Base-by-base conservation (phyloP, 2,888 invertebrate genomes). In the Xylota segnis region DNA sequence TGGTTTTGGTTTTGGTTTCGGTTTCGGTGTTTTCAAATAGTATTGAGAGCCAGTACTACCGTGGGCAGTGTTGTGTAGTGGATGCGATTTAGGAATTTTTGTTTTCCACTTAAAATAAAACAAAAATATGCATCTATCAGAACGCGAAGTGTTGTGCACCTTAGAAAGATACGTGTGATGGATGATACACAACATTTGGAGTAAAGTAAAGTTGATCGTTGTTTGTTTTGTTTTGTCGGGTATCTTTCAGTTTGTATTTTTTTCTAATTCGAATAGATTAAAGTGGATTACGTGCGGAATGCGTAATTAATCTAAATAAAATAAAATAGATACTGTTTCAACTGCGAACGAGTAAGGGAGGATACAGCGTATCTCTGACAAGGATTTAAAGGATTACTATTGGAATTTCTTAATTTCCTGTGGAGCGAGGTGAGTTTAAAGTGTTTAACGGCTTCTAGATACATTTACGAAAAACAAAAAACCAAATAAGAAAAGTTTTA, bases 271-370 rank as follows among this genome's bases (percentile, higher is more conserved):
- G 70, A 79, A 58, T 78, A 54, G 56, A 52, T 78, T 61, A 61
- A 83, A 56, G 43, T 34, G 72, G 50, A 78, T 68, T 83, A 76
- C 74, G 43, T 74, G 63, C 14, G 61, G 68, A 78, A 68, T 83
- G 72, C 63, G 61, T 78, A 58, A 74, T 63, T 72, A 72, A 52
- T 29, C 27, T 29, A 16, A 10, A 16, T 52, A 32, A 23, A 5
- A 61, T 29, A 16, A 10, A 16, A 9, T 7, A 63, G 54, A 52
- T 63, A 43, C 32, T 27, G 18, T 18, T 34, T 59, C n/a, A n/a
- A 29, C 12, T 32, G 6, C 10, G 61, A 37, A 52, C 9, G 27
- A 14, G 23, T 27, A 29, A 29, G 14, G 14, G 47, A 18, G 47
- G 34, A 47, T 37, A 56, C 12, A 37, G 45, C 45, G 45, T 58